These are phyloP conservation scores for Acromyrmex heyeri DNA, from an alignment of 1,140 invertebrate species.

Conservation along the genomic window DNA sequence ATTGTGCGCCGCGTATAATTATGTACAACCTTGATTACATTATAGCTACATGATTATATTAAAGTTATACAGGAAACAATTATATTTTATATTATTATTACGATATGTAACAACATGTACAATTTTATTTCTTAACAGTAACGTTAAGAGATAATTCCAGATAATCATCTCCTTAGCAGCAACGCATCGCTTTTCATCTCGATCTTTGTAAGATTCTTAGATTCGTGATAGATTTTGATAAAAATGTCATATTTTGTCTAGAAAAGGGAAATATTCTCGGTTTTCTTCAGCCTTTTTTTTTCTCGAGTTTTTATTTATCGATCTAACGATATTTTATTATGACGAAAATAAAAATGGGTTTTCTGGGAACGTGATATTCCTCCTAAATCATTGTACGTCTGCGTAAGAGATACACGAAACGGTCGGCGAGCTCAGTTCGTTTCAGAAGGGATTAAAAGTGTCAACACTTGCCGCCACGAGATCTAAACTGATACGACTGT, in stretches of 20 bases:
- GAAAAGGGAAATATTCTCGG: background rate
- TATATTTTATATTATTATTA: slow-evolving; percentile 7
- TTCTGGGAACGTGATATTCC: background rate
- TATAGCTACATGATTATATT: background rate
- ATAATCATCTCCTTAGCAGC: background rate
- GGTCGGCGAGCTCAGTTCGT: background rate
- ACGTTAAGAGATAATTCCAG: too few species aligned
- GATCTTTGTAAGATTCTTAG: background rate
- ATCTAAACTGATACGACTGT: slow-evolving; percentile 18
- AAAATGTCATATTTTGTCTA: background rate
- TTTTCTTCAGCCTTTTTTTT: background rate
- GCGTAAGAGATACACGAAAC: background rate
- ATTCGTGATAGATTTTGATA: background rate
- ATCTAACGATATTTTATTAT: background rate
- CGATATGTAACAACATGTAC: background rate
- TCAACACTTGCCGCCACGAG: slow-evolving; percentile 4
- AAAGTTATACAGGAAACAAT: background rate
- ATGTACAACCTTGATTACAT: background rate
- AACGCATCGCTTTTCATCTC: background rate
- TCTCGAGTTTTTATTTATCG: slow-evolving; percentile 15
- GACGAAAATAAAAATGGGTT: slow-evolving; percentile 49
- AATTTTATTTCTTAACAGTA: slow-evolving; percentile 11
- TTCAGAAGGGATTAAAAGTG: slow-evolving; percentile 41
- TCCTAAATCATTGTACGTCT: background rate
- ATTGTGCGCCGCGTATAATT: background rate